phyloP scores from a whole-genome alignment of 1,140 invertebrate genomes.

The Scaptomyza hsui region DNA sequence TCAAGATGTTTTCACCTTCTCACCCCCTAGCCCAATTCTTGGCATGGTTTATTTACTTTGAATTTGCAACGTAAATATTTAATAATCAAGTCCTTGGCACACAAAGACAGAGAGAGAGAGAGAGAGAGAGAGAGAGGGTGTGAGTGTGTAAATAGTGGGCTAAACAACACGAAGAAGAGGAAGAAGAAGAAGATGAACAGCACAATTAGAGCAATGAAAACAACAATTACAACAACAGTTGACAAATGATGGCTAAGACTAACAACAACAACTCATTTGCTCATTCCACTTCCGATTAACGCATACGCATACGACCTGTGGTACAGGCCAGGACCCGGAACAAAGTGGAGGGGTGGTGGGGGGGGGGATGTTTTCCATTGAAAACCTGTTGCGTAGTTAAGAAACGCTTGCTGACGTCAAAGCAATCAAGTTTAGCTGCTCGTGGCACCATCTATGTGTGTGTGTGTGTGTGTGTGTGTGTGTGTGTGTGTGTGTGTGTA shows the following conservation, averaged over 20 bases:
- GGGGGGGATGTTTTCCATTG: constrained; percentile 8
- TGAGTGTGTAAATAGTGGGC: background rate
- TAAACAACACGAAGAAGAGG: constrained; percentile 28
- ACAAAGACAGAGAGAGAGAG: background rate
- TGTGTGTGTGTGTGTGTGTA: constrained; percentile 24
- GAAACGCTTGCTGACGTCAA: constrained; percentile 55
- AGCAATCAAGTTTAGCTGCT: constrained; percentile 38
- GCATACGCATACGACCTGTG: constrained; percentile 39
- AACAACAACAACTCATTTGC: background rate
- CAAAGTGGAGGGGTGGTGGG: background rate
- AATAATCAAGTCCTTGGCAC: constrained; percentile 64
- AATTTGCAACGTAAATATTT: constrained; percentile 67
- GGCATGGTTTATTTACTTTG: constrained; percentile 61
- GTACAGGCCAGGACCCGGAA: background rate
- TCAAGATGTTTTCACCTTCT: background rate
- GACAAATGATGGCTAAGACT: constrained; percentile 40
- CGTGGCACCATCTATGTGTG: too few species aligned
- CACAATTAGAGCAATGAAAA: constrained; percentile 18
- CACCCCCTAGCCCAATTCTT: background rate
- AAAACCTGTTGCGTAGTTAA: constrained; percentile 61
- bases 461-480: background rate
- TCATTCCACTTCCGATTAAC: background rate
- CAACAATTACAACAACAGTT: constrained; percentile 13
- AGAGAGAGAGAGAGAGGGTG: background rate
- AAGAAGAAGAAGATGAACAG: constrained; percentile 16